These are phyloP conservation scores for Trinectes maculatus DNA, from an alignment of 2,113 vertebrate species.

Conservation along the genomic window DNA sequence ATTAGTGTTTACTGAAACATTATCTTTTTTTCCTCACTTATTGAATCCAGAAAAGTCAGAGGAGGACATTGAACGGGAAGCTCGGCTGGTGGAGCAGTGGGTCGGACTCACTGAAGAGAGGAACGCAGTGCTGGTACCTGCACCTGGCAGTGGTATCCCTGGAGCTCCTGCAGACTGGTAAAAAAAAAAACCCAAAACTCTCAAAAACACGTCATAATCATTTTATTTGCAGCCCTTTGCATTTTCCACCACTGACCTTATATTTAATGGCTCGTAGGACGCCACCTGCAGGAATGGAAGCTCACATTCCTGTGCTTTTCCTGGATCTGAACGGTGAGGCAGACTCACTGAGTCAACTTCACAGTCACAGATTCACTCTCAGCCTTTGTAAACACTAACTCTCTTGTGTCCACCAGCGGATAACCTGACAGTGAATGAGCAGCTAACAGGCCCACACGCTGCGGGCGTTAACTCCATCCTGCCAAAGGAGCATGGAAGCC, in stretches of 20 bases:
- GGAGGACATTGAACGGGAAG: slow-evolving; percentile 92
- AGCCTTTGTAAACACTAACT: slow-evolving; percentile 10
- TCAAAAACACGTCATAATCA: not conserved
- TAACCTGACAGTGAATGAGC: slow-evolving; percentile 93
- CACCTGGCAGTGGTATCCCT: slow-evolving; percentile 92
- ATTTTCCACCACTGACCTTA: not conserved
- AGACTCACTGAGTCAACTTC: not conserved
- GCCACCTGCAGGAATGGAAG: slow-evolving; percentile 94
- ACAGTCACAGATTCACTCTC: slow-evolving; percentile 2
- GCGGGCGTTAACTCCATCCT: slow-evolving; percentile 97
- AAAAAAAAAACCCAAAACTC: slow-evolving; percentile 2
- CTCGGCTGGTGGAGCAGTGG: slow-evolving; percentile 96
- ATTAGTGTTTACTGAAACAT: not conserved
- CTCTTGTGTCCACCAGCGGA: slow-evolving; percentile 83
- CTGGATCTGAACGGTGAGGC: slow-evolving; percentile 94
- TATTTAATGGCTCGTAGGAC: slow-evolving; percentile 79
- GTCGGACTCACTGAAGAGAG: slow-evolving; percentile 97
- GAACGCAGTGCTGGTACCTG: slow-evolving; percentile 94
- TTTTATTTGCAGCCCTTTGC: not conserved
- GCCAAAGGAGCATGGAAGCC: slow-evolving; percentile 97
- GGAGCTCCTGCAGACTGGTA: slow-evolving; percentile 96
- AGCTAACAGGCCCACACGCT: slow-evolving; percentile 90
- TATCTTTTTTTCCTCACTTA: not conserved
- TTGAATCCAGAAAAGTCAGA: slow-evolving; percentile 88
- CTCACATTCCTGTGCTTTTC: slow-evolving; percentile 95